Conservation (phyloP, 2,113 vertebrate species). For the Lagopus leucura region DNA sequence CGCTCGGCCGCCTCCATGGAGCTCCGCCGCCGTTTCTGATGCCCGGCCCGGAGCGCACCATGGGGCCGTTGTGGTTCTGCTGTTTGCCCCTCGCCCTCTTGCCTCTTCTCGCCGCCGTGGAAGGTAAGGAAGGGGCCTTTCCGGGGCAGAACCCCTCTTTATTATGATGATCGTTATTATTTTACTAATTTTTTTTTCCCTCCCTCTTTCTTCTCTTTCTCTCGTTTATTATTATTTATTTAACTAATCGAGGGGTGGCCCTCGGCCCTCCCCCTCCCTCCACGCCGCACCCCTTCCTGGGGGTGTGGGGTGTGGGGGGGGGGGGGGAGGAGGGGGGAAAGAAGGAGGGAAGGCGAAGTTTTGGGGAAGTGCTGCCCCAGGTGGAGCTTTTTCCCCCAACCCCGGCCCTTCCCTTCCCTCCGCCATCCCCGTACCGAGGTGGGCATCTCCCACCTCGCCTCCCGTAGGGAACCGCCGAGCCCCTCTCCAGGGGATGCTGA, state of each 20-base stretch:
- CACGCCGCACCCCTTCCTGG: neutral
- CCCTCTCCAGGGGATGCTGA: neutral
- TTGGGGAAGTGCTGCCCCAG: constrained; percentile 62
- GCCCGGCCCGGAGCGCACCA: constrained; percentile 37
- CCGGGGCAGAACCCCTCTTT: neutral
- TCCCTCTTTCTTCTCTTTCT: neutral
- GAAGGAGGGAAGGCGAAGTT: constrained; percentile 60
- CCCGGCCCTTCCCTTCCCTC: neutral
- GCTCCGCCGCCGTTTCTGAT: constrained; percentile 15
- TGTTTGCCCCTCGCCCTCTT: constrained; percentile 65
- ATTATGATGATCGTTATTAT: neutral
- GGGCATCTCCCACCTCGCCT: constrained; percentile 25
- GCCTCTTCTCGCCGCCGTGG: constrained; percentile 76
- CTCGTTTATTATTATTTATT: neutral
- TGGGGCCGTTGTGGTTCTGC: constrained; percentile 73
- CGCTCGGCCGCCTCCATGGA: neutral
- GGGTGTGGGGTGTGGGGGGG: no score
- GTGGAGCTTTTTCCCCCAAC: neutral
- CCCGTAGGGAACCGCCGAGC: neutral
- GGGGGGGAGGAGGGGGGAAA: no score
- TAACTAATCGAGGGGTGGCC: neutral
- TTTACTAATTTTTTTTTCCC: neutral
- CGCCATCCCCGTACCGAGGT: constrained; percentile 19
- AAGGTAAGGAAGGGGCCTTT: constrained; percentile 62
- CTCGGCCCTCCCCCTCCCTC: neutral